A percentile compares a stretch with the other conserved stretches of the same genome.
These are phyloP conservation scores for Stegostoma tigrinum DNA, from an alignment of 2,113 vertebrate genomes.

Conservation along the genomic window DNA sequence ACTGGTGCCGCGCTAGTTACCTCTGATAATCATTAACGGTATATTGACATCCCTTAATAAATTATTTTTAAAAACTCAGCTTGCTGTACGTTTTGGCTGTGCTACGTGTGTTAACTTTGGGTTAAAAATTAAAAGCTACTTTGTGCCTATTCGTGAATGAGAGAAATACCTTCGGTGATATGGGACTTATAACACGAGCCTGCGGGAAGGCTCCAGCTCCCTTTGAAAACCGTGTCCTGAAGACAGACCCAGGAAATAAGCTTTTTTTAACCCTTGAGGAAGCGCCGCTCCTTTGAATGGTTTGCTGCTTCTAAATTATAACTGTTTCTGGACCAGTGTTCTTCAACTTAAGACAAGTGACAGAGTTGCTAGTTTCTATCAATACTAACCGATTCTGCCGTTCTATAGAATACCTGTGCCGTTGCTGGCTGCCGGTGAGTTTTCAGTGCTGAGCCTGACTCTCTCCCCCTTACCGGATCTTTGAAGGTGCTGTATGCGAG, in stretches of 20 bases:
- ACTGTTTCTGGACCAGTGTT: neutral
- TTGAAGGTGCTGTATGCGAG: no score
- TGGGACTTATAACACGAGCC: neutral
- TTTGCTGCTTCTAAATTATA: no score
- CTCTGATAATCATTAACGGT: neutral
- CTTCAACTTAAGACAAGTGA: neutral
- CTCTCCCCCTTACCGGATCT: neutral
- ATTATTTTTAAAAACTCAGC: neutral
- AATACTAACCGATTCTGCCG: neutral
- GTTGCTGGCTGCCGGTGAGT: neutral
- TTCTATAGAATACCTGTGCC: neutral
- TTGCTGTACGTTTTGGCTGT: neutral
- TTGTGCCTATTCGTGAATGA: neutral
- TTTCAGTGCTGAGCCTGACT: neutral
- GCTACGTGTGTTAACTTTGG: neutral
- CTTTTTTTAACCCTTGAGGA: neutral
- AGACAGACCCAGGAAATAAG: neutral
- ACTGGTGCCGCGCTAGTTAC: no score
- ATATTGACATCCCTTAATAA: neutral
- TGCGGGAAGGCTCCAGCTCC: neutral
- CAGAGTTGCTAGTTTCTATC: neutral
- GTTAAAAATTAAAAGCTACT: neutral
- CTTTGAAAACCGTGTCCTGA: no score
- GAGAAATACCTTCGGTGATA: neutral
- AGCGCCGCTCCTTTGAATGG: neutral